Percentiles rank a stretch among this genome's conserved stretches.
Conservation (phyloP, 2,888 invertebrate species). For the Sphecodes monilicornis region DNA sequence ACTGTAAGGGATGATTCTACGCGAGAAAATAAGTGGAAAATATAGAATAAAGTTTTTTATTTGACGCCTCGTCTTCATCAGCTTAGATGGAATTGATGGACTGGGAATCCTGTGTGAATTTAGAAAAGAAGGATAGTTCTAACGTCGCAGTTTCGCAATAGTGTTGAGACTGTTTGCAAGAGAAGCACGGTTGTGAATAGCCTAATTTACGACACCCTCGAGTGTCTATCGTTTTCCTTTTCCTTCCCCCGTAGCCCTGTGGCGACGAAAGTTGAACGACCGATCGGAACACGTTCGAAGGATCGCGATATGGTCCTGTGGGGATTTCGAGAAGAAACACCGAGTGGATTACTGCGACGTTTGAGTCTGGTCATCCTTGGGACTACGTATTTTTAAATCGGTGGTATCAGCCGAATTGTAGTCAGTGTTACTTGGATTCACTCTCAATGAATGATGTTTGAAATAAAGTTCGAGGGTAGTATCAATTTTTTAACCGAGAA, state of each 20-base stretch:
- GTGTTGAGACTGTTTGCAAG: background rate
- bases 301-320: slow-evolving; percentile 1
- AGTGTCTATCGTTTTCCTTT: background rate
- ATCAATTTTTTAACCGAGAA: no score
- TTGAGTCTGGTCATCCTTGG: slow-evolving; percentile 10
- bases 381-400: background rate
- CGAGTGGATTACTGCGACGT: slow-evolving; percentile 2
- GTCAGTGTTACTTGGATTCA: background rate
- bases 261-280: slow-evolving; percentile 2
- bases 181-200: background rate
- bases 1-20: no score
- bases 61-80: no score
- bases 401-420: background rate
- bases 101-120: background rate
- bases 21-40: no score
- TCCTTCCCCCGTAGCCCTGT: background rate
- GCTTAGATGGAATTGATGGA: background rate
- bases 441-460: background rate
- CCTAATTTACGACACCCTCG: slow-evolving; percentile 3
- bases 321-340: background rate
- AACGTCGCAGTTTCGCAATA: background rate
- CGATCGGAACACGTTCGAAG: slow-evolving; percentile 6
- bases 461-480: background rate
- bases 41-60: no score
- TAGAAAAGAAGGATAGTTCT: background rate